phyloP scores from a whole-genome alignment of 2,888 invertebrate species.

The Tridacna gigas region DNA sequence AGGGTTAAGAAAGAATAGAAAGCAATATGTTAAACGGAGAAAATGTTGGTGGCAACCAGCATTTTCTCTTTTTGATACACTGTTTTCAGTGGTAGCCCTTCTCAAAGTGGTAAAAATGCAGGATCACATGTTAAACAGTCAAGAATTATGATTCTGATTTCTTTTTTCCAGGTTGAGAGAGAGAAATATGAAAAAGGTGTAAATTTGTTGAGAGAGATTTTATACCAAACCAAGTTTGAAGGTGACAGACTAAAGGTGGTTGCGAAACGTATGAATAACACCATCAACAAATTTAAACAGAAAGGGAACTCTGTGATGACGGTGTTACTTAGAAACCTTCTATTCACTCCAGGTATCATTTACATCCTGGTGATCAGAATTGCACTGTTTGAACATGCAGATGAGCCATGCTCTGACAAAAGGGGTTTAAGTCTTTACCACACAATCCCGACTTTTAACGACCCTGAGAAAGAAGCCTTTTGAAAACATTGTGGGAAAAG shows the following conservation, averaged over 20 bases:
- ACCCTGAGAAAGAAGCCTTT: too few relatives aligned
- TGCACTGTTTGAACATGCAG: background rate
- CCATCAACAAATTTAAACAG: constrained; percentile 91
- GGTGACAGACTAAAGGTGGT: constrained; percentile 91
- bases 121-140: too few relatives aligned
- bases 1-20: too few relatives aligned
- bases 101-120: too few relatives aligned
- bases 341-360: constrained; percentile 88
- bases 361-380: too few relatives aligned
- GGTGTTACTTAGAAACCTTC: constrained; percentile 88
- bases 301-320: constrained; percentile 90
- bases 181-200: constrained; percentile 91
- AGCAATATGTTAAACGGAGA: background rate
- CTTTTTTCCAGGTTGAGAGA: constrained; percentile 88
- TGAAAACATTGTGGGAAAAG: too few relatives aligned
- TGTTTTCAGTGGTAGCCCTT: too few relatives aligned
- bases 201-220: constrained; percentile 91
- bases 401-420: too few relatives aligned
- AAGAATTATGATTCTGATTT: background rate
- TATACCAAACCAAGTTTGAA: constrained; percentile 90
- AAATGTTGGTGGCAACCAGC: background rate
- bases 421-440: too few relatives aligned
- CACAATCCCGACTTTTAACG: too few relatives aligned
- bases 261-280: constrained; percentile 92
- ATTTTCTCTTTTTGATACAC: too few relatives aligned